phyloP scores from a whole-genome alignment of 2,113 vertebrate species.

The Ia io region DNA sequence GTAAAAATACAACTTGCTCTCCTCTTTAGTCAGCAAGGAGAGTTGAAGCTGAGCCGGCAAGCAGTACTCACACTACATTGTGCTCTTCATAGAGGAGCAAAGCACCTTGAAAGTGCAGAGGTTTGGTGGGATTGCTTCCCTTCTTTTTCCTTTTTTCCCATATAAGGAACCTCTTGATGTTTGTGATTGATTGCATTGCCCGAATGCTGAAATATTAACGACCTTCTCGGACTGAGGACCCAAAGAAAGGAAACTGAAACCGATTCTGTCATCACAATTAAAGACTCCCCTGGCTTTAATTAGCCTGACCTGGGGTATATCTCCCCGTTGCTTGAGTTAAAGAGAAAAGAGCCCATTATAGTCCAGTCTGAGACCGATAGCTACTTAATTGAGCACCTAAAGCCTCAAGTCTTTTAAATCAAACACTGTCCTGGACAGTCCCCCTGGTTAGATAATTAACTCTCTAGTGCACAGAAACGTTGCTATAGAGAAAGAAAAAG shows the following conservation, averaged over 20 bases:
- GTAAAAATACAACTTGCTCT: slow-evolving; percentile 48
- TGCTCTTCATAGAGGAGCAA: slow-evolving; percentile 11
- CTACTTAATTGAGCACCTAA: slow-evolving; percentile 98
- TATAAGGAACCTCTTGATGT: slow-evolving; percentile 86
- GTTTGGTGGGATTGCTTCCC: slow-evolving; percentile 64
- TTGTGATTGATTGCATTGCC: slow-evolving; percentile 90
- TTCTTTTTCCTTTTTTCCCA: slow-evolving; percentile 70
- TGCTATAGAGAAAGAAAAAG: slow-evolving; percentile 72
- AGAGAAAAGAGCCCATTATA: slow-evolving; percentile 96
- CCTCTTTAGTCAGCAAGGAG: slow-evolving; percentile 33
- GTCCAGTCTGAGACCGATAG: slow-evolving; percentile 95
- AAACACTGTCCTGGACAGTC: slow-evolving; percentile 93
- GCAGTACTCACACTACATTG: background rate
- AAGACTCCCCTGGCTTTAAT: slow-evolving; percentile 98
- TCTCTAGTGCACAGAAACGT: slow-evolving; percentile 81
- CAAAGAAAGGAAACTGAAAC: slow-evolving; percentile 90
- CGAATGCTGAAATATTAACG: slow-evolving; percentile 89
- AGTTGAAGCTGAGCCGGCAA: background rate
- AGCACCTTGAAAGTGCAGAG: slow-evolving; percentile 61
- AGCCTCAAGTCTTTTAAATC: slow-evolving; percentile 96
- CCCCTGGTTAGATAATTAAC: slow-evolving; percentile 95
- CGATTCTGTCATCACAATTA: slow-evolving; percentile 97
- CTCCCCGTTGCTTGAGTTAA: slow-evolving; percentile 91
- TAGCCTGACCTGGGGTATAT: slow-evolving; percentile 94
- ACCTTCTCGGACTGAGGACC: slow-evolving; percentile 87